Evolutionary conservation across 2,888 invertebrate genomes (phyloP).

Genomic region (Lasius fuliginosus): DNA sequence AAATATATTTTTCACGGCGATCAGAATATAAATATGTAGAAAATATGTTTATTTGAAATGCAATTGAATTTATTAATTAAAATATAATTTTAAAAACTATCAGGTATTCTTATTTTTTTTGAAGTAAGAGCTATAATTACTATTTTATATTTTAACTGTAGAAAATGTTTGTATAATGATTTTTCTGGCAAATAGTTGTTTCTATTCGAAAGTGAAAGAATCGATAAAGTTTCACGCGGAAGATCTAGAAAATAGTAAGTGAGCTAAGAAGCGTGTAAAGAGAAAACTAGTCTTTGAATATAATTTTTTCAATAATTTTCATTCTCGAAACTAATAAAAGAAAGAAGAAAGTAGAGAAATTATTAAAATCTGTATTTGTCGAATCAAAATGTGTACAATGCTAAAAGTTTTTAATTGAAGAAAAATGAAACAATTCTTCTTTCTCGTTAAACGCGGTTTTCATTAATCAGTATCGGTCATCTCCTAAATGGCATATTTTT

Average conservation of each 20-base stretch:
- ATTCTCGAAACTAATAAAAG: conserved; percentile 12
- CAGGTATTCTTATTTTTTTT: background rate
- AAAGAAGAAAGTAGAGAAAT: background rate
- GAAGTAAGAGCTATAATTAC: background rate
- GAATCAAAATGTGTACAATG: background rate
- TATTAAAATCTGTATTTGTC: conserved; percentile 1
- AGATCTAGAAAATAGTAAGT: background rate
- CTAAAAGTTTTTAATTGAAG: background rate
- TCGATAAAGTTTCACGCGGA: background rate
- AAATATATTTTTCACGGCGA: background rate
- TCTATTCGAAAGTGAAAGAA: too few relatives aligned
- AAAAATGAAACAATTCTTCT: background rate
- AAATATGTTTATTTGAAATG: background rate
- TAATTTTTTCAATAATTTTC: background rate
- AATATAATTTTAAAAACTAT: background rate
- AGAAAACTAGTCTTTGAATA: background rate
- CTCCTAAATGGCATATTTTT: conserved; percentile 24
- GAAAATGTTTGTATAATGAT: background rate
- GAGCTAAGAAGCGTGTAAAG: too few relatives aligned
- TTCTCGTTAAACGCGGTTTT: conserved; percentile 1
- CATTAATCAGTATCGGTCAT: conserved; percentile 28
- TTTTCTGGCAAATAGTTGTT: background rate
- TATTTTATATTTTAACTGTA: background rate
- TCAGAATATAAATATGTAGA: background rate
- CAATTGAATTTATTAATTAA: background rate